Conservation (phyloP, 2,797 vertebrate species). For the Periparus ater region DNA sequence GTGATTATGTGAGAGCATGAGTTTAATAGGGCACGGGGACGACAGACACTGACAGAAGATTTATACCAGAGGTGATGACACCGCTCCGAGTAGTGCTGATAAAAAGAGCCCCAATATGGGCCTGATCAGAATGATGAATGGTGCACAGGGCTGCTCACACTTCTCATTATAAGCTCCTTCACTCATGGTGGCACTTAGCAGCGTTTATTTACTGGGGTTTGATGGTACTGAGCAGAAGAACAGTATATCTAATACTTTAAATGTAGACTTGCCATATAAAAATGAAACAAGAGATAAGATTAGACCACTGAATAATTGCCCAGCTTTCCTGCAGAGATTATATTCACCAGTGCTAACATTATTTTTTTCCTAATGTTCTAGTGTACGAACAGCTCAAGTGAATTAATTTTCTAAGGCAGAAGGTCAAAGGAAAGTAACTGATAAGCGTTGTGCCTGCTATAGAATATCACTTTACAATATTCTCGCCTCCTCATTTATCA, state of each 20-base stretch:
- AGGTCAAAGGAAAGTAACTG: conserved; percentile 81
- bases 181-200: conserved; percentile 82
- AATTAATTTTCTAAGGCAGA: conserved; percentile 82
- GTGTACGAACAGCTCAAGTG: conserved; percentile 71
- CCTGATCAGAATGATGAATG: conserved; percentile 92
- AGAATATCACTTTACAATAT: conserved; percentile 73
- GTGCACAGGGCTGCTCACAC: conserved; percentile 85
- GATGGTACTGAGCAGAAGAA: conserved; percentile 72
- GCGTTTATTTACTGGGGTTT: conserved; percentile 80
- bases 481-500: conserved; percentile 64
- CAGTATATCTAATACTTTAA: conserved; percentile 77
- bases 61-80: conserved; percentile 92
- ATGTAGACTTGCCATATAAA: conserved; percentile 79
- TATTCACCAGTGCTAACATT: conserved; percentile 80
- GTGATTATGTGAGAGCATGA: conserved; percentile 86
- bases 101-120: conserved; percentile 89
- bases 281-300: conserved; percentile 85
- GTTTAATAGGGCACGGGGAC: conserved; percentile 88
- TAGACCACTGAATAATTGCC: conserved; percentile 79
- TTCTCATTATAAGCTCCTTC: conserved; percentile 88
- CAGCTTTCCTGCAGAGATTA: conserved; percentile 77
- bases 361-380: conserved; percentile 74
- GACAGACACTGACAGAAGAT: conserved; percentile 89
- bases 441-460: conserved; percentile 75
- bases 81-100: conserved; percentile 91